Evolutionary conservation across 2,113 vertebrate genomes (phyloP).

Genomic region (Charina bottae): DNA sequence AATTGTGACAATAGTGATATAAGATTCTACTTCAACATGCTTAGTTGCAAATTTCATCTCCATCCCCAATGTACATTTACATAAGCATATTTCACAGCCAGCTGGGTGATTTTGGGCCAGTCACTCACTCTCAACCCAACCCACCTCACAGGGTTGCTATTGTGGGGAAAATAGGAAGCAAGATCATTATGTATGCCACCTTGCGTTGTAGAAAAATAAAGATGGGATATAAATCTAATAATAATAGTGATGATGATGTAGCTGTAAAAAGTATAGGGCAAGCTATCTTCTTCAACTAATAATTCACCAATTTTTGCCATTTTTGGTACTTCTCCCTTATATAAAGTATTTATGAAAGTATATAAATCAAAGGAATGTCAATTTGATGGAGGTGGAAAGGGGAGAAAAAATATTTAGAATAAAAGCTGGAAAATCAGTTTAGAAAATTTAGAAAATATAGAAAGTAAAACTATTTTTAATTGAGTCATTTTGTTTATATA

Average conservation of each 20-base stretch:
- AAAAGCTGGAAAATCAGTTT: neutral
- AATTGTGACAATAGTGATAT: neutral
- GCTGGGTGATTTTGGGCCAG: too few relatives aligned
- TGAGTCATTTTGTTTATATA: neutral
- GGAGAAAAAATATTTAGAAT: neutral
- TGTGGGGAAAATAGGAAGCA: too few relatives aligned
- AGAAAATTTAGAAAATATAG: neutral
- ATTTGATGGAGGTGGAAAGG: neutral
- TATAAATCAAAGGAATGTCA: neutral
- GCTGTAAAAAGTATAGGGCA: too few relatives aligned
- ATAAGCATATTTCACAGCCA: neutral
- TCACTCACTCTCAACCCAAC: too few relatives aligned
- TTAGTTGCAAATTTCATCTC: neutral
- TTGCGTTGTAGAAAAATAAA: too few relatives aligned
- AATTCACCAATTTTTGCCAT: neutral
- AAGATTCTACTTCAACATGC: neutral
- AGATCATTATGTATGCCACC: too few relatives aligned
- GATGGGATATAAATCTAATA: too few relatives aligned
- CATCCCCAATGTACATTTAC: neutral
- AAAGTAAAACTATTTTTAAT: neutral
- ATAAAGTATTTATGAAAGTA: neutral
- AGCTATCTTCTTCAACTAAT: neutral
- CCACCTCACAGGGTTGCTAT: too few relatives aligned
- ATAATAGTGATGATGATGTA: too few relatives aligned
- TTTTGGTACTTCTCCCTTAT: neutral